Evolutionary conservation across 53 echinoderm and acorn worm species (phyloP).

Genomic region (Apostichopus leukothele): DNA sequence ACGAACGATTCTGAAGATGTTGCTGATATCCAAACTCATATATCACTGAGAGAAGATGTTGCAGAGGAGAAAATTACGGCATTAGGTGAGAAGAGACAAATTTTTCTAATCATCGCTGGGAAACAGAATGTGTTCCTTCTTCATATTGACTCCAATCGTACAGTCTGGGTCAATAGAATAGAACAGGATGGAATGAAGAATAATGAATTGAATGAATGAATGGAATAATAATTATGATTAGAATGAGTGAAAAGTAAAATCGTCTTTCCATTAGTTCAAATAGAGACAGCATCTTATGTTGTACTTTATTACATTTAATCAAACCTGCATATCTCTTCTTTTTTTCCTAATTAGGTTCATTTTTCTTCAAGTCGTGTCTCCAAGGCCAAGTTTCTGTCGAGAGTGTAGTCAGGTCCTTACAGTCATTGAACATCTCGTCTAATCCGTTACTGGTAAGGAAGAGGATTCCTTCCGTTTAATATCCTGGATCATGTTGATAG

Average conservation of each 20-base stretch:
- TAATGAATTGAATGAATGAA: too few species aligned
- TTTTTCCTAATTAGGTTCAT: constrained; percentile 58
- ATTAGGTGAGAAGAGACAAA: constrained; percentile 62
- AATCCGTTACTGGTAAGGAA: constrained; percentile 63
- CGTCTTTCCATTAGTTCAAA: too few species aligned
- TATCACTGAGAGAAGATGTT: constrained; percentile 71
- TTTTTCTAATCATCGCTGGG: background rate
- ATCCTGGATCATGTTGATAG: background rate
- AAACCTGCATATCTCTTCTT: too few species aligned
- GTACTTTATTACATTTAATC: too few species aligned
- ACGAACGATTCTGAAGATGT: constrained; percentile 38
- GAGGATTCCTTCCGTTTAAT: constrained; percentile 9
- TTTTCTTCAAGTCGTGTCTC: constrained; percentile 78
- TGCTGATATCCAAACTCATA: constrained; percentile 64
- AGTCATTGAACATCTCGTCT: constrained; percentile 57
- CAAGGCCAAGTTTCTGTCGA: constrained; percentile 62
- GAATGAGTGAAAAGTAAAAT: background rate
- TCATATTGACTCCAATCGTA: too few species aligned
- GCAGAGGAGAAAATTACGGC: constrained; percentile 76
- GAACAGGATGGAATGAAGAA: too few species aligned
- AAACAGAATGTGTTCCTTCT: background rate
- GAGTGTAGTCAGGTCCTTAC: constrained; percentile 45
- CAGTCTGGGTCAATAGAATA: too few species aligned
- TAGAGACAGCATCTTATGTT: background rate
- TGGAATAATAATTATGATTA: too few species aligned